Conservation (phyloP, 2,113 vertebrate genomes). For the Engraulis encrasicolus region DNA sequence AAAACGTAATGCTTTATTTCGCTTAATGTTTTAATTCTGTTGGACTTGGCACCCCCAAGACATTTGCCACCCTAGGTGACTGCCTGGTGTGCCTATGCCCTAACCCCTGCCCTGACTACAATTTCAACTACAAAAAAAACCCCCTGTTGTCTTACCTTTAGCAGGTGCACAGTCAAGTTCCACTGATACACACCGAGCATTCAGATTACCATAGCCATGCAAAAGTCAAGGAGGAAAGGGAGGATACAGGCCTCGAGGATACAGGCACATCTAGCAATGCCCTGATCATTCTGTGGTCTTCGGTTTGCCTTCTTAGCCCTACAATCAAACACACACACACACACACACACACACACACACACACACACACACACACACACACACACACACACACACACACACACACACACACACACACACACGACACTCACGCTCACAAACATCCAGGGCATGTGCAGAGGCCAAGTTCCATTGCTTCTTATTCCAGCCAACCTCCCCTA, state of each 20-base stretch:
- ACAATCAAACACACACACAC: conserved; percentile 11
- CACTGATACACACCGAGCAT: conserved; percentile 17
- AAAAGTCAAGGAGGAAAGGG: background rate
- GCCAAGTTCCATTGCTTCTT: conserved; percentile 27
- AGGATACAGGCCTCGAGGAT: background rate
- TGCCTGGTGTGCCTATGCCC: too few relatives aligned
- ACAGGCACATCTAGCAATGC: background rate
- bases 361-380: background rate
- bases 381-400: conserved; percentile 13
- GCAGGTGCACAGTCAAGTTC: background rate
- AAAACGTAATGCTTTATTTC: too few relatives aligned
- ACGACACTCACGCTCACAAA: background rate
- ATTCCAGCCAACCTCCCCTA: conserved; percentile 34
- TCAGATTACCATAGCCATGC: conserved; percentile 13
- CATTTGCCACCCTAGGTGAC: too few relatives aligned
- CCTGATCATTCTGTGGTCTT: background rate
- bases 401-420: conserved; percentile 7
- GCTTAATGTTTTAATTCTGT: too few relatives aligned
- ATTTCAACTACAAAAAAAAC: background rate
- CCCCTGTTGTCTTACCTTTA: background rate
- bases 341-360: background rate
- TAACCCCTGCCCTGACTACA: too few relatives aligned
- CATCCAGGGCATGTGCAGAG: conserved; percentile 12
- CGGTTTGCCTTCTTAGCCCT: background rate
- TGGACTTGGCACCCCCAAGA: too few relatives aligned